Evolutionary conservation across 2,113 vertebrate species (phyloP), one percentile per base, ranked within the genome.

Genomic region (Oriolus oriolus): DNA sequence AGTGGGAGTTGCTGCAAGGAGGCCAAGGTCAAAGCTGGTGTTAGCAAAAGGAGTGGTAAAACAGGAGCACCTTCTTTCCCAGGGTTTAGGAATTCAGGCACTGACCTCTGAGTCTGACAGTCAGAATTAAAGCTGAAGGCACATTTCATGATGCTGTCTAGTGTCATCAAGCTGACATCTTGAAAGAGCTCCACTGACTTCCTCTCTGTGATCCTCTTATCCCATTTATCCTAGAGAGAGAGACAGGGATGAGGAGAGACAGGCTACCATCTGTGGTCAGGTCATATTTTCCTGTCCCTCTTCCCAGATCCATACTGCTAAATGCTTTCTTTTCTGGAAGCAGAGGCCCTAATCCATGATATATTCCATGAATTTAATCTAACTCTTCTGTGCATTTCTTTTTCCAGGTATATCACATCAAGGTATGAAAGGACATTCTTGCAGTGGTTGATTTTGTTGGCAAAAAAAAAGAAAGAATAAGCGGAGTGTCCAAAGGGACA

Each of bases 141-240:
- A 8, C 99, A 99, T 89, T 99, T 99, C 98, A 99, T 96, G 83
- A 99, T 98, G 90, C 64, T 99, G 94, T 99, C 99, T 41, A 99
- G 97, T 2, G 98, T 98, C 99, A 99, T 99, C 30, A 99, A 97
- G 82, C 99, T 99, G 68, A 99, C 60, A 0, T 98, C 95, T 30
- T 98, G 80, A 85, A 98, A 99, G 68, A 99, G 68, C 73, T 99
- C 99, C 95, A 99, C 96, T 5, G 97, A 71, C 17, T 97, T 82
- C 5, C 81, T 92, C 37, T 96, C 93, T 31, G 61, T 63, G 65
- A 70, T 86, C 41, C 96, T 92, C 39, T 84, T 79, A 49, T 98
- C 98, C 98, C 98, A 99, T 95, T 99, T 99, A 89, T 99, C 98
- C 99, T 99, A 33, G 87, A 26, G 42, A 33, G 59, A 39, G 75